Base-by-base conservation (phyloP, 2,113 vertebrate species). In the Hucho hucho region DNA sequence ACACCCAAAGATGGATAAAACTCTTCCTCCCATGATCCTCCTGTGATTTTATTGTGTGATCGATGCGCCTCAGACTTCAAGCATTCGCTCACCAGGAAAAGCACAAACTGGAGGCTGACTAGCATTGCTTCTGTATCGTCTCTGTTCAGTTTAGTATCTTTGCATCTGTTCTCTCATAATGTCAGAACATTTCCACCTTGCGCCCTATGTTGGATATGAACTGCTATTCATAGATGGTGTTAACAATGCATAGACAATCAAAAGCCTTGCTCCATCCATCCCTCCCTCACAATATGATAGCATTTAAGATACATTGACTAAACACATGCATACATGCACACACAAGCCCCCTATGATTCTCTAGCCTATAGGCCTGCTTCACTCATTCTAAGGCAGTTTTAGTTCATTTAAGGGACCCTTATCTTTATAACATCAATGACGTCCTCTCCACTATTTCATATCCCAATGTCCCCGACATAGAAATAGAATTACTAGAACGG, bases 181-280 rank as follows among this genome's bases (percentile, higher is more conserved):
- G 37, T 43, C 9, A 43, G 11, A 43, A 70, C 24, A 47, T 70
- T 25, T 53, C 37, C 37, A 37, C 37, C 9, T 37, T 37, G 37
- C 47, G 56, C 11, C 26, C 69, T 70, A 26, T 13, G 24, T 72
- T 43, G 20, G 53, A 76, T 75, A 12, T 79, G n/a, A 75, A 61
- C 76, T 74, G 69, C 28, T 81, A 79, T 69, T 58, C 18, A 64
- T 73, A 46, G 22, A 64, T 49, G 26, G 72, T n/a, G n/a, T n/a
- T n/a, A n/a, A n/a, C n/a, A n/a, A n/a, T n/a, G 11, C 14, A 28
- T 28, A 12, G 32, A 68, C 56, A 25, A 74, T 26, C 61, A 43
- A 43, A 69, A n/a, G 66, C 6, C 61, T 59, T 11, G 37, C 6
- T 11, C 37, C 9, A 43, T 11, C 37, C 37, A 12, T 43, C 9